Percentiles rank a stretch among this genome's conserved stretches.
Conservation (phyloP, 2,888 invertebrate species). For the Erebia ligea region DNA sequence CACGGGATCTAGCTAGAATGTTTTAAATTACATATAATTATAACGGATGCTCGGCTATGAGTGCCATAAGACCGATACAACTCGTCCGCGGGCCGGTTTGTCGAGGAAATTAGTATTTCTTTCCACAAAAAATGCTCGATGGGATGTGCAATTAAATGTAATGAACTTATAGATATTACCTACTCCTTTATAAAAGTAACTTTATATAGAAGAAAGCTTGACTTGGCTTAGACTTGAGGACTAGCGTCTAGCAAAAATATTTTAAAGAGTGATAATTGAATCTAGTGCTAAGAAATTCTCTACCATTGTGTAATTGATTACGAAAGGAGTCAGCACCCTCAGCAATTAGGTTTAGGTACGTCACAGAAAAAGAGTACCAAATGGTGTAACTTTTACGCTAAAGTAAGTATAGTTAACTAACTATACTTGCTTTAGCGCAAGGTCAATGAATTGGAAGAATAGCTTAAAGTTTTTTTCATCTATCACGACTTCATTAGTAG, state of each 20-base stretch:
- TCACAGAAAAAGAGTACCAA: no score
- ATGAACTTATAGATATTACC: slow-evolving; percentile 31
- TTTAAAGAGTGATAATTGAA: no score
- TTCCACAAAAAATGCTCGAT: slow-evolving; percentile 29
- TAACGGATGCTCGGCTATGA: slow-evolving; percentile 23
- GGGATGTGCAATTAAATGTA: slow-evolving; percentile 28
- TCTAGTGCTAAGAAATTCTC: no score
- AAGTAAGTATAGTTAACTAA: no score
- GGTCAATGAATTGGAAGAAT: no score
- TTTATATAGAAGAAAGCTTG: neutral
- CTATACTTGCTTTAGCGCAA: no score
- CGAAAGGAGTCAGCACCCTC: no score
- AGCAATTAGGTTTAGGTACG: no score
- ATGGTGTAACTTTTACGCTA: no score
- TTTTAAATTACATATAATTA: slow-evolving; percentile 25
- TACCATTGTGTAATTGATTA: no score
- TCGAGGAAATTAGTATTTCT: slow-evolving; percentile 38
- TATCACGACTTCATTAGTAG: no score
- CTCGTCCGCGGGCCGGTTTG: slow-evolving; percentile 37
- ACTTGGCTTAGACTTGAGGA: neutral
- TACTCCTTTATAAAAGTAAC: neutral
- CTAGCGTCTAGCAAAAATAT: neutral
- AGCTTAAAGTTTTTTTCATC: no score
- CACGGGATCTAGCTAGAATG: slow-evolving; percentile 3
- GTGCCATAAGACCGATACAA: slow-evolving; percentile 22